Evolutionary conservation across 1,140 invertebrate species (phyloP).

Genomic region (Aplysia californica): DNA sequence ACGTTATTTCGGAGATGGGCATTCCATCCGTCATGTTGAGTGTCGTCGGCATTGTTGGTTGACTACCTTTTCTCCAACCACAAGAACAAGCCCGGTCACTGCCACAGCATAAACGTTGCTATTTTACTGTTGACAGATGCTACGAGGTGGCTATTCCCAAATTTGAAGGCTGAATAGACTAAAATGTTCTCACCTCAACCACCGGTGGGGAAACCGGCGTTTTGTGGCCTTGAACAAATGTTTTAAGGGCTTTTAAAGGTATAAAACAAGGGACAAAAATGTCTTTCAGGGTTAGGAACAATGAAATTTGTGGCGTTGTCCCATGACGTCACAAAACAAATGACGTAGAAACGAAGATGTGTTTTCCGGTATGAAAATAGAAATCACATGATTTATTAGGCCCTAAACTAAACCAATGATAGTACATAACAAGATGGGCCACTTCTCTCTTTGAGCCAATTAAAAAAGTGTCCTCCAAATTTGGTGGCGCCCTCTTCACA

Average conservation of each 20-base stretch:
- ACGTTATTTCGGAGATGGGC: conserved; percentile 18
- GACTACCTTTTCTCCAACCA: not conserved
- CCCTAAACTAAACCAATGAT: no score
- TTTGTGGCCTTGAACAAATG: not conserved
- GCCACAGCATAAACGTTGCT: conserved; percentile 12
- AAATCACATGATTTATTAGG: no score
- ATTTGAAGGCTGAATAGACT: conserved; percentile 19
- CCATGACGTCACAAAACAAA: conserved; percentile 19
- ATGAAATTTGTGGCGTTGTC: conserved; percentile 9
- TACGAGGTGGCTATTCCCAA: conserved; percentile 10
- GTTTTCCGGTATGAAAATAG: no score
- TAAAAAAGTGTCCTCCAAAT: no score
- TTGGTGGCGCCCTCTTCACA: no score
- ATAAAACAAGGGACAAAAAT: conserved; percentile 4
- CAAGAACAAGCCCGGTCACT: conserved; percentile 21
- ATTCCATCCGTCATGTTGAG: conserved; percentile 19
- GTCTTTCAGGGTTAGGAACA: conserved; percentile 6
- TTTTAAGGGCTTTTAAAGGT: not conserved
- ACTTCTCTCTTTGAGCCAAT: no score
- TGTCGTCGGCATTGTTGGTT: not conserved
- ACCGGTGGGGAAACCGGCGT: not conserved
- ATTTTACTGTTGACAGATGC: conserved; percentile 10
- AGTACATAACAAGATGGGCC: no score
- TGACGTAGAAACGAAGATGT: no score
- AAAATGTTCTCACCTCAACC: not conserved